Percentiles rank a stretch among this genome's conserved stretches.
phyloP scores from a whole-genome alignment of 2,888 invertebrate genomes.

The Ichneumoninae sp. region DNA sequence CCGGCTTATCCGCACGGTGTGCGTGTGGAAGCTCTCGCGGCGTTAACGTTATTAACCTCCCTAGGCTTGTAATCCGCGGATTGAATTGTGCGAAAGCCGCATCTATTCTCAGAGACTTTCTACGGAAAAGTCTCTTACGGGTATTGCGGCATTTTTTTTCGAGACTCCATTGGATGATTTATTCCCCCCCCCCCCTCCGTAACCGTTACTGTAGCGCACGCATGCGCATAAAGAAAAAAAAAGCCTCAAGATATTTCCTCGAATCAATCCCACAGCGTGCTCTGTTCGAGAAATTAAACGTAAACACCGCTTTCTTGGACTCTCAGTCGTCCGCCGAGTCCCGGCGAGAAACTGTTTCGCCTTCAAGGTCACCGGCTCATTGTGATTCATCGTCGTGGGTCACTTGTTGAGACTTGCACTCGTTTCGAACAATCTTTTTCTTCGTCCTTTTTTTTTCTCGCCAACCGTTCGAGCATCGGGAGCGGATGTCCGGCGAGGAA shows the following conservation, averaged over 20 bases:
- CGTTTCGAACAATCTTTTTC: constrained; percentile 35
- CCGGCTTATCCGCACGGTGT: not conserved
- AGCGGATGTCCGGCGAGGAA: constrained; percentile 63
- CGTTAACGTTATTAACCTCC: not conserved
- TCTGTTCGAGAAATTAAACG: not conserved
- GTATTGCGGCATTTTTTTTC: constrained; percentile 26
- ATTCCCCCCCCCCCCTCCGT: not conserved
- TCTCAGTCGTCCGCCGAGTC: not conserved
- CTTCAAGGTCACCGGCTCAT: constrained; percentile 25
- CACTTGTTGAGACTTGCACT: constrained; percentile 5
- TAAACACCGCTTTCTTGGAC: not conserved
- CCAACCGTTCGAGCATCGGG: constrained; percentile 52
- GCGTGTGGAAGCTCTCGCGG: not conserved
- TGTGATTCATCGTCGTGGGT: constrained; percentile 18
- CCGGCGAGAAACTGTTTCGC: not conserved
- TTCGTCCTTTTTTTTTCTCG: not conserved
- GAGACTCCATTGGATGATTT: not conserved
- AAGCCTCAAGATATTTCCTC: not conserved
- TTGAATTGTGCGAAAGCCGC: constrained; percentile 48
- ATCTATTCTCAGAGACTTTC: constrained; percentile 60
- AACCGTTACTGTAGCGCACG: not conserved
- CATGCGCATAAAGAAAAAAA: not conserved
- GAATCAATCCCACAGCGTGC: not conserved
- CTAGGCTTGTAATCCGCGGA: not conserved
- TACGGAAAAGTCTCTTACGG: constrained; percentile 56